A percentile compares a stretch with the other conserved stretches of the same genome.
These are phyloP conservation scores for Urophycis tenuis DNA, from an alignment of 2,797 vertebrate genomes.

Conservation along the genomic window DNA sequence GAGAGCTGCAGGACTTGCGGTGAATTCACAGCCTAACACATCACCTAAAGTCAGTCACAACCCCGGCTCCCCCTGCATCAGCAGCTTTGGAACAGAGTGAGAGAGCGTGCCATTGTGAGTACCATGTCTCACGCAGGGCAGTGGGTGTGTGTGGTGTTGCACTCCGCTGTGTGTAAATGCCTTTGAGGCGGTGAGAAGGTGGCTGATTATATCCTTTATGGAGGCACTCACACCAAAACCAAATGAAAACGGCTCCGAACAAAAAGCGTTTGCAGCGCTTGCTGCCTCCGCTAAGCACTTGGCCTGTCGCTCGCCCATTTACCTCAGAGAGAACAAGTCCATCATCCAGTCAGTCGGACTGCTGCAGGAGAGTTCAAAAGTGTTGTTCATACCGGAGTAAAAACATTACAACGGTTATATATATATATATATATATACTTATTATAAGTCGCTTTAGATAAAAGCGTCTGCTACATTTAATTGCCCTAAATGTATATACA, in stretches of 20 bases:
- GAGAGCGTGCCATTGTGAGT: neutral
- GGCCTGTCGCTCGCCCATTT: neutral
- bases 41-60: neutral
- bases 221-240: neutral
- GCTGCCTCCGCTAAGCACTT: neutral
- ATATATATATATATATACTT: too few species aligned
- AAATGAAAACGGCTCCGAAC: neutral
- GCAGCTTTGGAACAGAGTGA: neutral
- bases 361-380: neutral
- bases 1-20: too few species aligned
- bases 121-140: neutral
- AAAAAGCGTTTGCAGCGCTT: neutral
- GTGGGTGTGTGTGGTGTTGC: neutral
- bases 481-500: too few species aligned
- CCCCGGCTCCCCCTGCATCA: neutral
- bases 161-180: neutral
- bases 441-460: too few species aligned
- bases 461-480: too few species aligned
- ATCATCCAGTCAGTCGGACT: neutral
- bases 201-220: too few species aligned
- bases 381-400: neutral
- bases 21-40: neutral
- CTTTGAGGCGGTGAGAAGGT: too few species aligned
- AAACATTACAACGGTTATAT: neutral
- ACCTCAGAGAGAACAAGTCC: neutral